These are phyloP conservation scores for Gymnocypris eckloni DNA, from an alignment of 2,797 vertebrate genomes.

Conservation along the genomic window DNA sequence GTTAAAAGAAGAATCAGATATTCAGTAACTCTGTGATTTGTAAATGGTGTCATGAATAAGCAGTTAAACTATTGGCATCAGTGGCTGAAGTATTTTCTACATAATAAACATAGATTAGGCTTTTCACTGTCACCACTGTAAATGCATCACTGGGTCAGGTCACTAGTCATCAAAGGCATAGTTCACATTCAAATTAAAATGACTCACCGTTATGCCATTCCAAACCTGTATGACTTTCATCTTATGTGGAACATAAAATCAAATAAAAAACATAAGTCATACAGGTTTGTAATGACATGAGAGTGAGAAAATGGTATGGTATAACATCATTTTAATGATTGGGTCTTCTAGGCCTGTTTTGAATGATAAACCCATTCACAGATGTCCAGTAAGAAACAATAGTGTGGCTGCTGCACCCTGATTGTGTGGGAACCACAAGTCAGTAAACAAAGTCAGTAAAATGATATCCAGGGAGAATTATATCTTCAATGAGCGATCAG, in stretches of 20 bases:
- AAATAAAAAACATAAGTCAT: no score
- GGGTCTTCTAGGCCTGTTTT: no score
- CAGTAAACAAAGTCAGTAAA: constrained; percentile 22
- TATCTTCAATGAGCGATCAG: constrained; percentile 9
- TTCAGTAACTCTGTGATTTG: background rate
- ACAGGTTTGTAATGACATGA: no score
- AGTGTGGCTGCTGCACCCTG: background rate
- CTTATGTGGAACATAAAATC: no score
- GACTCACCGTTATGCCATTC: background rate
- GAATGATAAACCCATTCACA: no score
- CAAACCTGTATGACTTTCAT: background rate
- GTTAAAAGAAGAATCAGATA: background rate
- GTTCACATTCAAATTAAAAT: background rate
- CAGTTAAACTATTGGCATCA: background rate
- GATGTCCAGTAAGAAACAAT: background rate
- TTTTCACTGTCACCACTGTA: background rate
- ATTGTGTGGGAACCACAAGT: constrained; percentile 6
- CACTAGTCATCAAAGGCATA: background rate
- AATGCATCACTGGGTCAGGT: background rate
- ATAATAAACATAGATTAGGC: background rate
- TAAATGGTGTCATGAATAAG: background rate
- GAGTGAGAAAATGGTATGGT: background rate
- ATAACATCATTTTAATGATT: no score
- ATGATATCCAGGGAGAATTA: background rate
- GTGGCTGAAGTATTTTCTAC: background rate